phyloP scores from a whole-genome alignment of 1,140 invertebrate genomes.

The Megalopta genalis region DNA sequence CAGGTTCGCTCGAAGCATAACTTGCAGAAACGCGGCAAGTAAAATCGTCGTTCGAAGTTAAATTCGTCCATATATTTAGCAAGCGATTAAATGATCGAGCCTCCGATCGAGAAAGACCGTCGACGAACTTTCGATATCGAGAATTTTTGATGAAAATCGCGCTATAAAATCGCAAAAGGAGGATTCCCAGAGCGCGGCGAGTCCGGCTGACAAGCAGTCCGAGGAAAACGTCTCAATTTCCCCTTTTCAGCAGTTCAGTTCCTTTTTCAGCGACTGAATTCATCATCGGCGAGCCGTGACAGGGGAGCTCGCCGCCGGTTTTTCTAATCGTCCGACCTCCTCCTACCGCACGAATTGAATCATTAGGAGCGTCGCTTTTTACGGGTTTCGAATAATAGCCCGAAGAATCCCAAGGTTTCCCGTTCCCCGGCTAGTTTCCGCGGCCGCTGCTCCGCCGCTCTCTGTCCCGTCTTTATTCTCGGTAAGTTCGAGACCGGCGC shows the following conservation, averaged over 20 bases:
- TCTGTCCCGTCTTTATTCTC: constrained; percentile 33
- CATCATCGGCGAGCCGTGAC: constrained; percentile 57
- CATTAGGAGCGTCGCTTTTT: constrained; percentile 15
- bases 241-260: constrained; percentile 24
- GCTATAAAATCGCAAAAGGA: neutral
- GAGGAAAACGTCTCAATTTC: constrained; percentile 51
- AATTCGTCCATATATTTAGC: no score
- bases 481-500: constrained; percentile 16
- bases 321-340: constrained; percentile 24
- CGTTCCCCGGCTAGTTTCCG: constrained; percentile 16
- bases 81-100: no score
- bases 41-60: no score
- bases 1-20: no score
- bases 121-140: no score
- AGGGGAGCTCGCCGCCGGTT: constrained; percentile 18
- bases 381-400: constrained; percentile 23
- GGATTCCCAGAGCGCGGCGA: no score
- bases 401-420: constrained; percentile 44
- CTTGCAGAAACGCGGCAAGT: no score
- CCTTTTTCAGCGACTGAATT: constrained; percentile 33
- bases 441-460: neutral
- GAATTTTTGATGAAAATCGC: no score
- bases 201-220: no score
- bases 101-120: no score
- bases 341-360: constrained; percentile 19